Conservation (phyloP, 2,888 invertebrate species). For the Dichetophora obliterata region DNA sequence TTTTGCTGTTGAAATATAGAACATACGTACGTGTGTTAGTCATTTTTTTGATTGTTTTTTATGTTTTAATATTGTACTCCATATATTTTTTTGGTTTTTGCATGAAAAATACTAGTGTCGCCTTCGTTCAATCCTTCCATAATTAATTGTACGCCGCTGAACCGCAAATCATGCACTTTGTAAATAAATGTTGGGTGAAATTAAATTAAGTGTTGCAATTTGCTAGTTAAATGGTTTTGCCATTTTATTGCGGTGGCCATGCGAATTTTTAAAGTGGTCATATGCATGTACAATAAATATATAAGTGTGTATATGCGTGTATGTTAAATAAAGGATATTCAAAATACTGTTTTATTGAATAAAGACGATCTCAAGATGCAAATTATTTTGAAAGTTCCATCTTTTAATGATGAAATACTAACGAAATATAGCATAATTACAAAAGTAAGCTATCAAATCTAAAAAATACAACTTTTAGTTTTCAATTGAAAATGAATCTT, state of each 20-base stretch:
- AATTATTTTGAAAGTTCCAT: too few relatives aligned
- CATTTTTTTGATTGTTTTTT: not conserved
- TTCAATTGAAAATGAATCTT: too few relatives aligned
- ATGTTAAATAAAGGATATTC: too few relatives aligned
- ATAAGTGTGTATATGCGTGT: not conserved
- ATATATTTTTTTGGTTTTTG: not conserved
- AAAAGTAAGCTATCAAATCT: too few relatives aligned
- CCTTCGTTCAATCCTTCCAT: not conserved
- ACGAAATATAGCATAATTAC: too few relatives aligned
- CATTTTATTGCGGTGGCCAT: conserved; percentile 9
- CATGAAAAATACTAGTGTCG: not conserved
- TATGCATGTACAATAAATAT: not conserved
- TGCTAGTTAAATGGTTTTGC: conserved; percentile 10
- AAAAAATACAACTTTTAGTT: too few relatives aligned
- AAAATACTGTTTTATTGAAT: too few relatives aligned
- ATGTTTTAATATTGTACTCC: not conserved
- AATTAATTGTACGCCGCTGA: conserved; percentile 23
- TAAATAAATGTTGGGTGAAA: conserved; percentile 20
- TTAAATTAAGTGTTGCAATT: conserved; percentile 17
- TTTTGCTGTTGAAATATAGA: too few relatives aligned
- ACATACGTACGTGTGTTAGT: not conserved
- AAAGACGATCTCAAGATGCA: too few relatives aligned
- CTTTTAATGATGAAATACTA: too few relatives aligned
- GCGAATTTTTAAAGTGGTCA: not conserved
- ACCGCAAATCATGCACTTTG: conserved; percentile 29